These are phyloP conservation scores for Sturnus vulgaris DNA, from an alignment of 2,113 vertebrate species.

Conservation along the genomic window DNA sequence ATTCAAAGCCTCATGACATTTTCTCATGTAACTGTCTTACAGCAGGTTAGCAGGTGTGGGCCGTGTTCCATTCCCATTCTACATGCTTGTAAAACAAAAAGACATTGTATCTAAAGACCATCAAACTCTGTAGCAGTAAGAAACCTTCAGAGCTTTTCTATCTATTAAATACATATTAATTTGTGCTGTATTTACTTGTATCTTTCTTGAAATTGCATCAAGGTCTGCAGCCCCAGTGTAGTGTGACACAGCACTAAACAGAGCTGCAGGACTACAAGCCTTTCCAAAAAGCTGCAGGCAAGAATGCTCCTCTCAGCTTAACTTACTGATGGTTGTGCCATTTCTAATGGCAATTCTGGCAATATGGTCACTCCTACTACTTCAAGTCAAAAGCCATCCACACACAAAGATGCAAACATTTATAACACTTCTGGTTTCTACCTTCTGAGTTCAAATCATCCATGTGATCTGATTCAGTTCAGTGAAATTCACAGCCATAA, in stretches of 20 bases:
- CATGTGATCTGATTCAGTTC: not conserved
- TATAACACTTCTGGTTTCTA: not conserved
- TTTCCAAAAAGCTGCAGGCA: not conserved
- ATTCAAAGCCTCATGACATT: not conserved
- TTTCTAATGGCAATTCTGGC: not conserved
- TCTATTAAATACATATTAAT: not conserved
- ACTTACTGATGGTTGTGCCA: not conserved
- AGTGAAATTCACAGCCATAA: not conserved
- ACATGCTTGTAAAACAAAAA: fast-evolving
- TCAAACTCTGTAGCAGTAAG: not conserved
- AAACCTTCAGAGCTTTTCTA: not conserved
- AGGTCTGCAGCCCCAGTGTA: not conserved
- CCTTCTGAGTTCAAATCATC: not conserved
- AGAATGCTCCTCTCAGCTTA: not conserved
- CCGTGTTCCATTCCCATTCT: not conserved
- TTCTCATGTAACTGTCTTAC: not conserved
- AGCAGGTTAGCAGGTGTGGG: not conserved
- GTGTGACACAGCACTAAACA: not conserved
- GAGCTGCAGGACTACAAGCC: not conserved
- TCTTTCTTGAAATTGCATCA: not conserved
- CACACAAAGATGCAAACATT: not conserved
- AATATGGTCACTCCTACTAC: not conserved
- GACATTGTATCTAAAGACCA: not conserved
- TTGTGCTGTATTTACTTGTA: not conserved
- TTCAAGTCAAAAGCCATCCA: not conserved